Base-by-base conservation (phyloP, 2,113 vertebrate genomes). In the Illadopsis cleaveri region DNA sequence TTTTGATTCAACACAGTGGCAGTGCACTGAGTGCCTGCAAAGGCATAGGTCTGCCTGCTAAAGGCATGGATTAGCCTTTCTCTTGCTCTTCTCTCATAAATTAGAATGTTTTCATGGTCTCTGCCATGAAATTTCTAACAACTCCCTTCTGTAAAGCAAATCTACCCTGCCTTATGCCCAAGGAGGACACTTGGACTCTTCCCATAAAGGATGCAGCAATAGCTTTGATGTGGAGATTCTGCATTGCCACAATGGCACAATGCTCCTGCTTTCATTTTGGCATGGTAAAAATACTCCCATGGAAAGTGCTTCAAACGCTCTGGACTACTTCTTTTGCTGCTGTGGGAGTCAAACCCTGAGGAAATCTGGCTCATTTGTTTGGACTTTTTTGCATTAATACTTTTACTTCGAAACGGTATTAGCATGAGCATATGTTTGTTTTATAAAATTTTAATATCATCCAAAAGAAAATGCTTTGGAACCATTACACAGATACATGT, bases 381-480 rank as follows among this genome's bases (percentile, higher is more conserved):
- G 66, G 47, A 92, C 61, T 80, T 96, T 92, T 96, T 95, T 95
- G 83, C 71, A 87, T 95, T 94, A 95, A 93, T 92, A 82, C 77
- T 80, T 78, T 96, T 94, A 82, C 61, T 95, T 93, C 86, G 95
- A 96, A 94, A 93, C 69, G 79, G 61, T 93, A 95, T 91, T 96
- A 92, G 27, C 35, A 56, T 80, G 89, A 95, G 40, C 92, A 96
- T 94, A 86, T 94, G 95, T 96, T 95, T 96, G 86, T 94, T 97
- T 96, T 96, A 94, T 93, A 93, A 93, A 97, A 75, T 93, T 79
- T 91, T 93, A 95, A 94, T 92, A 94, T 89, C 83, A 80, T 94
- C 94, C 92, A 94, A 92, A 95, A 86, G 66, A 92, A 95, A 96
- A 95, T 92, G 62, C 72, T 96, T 94, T 94, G 94, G 91, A 96